A percentile compares a stretch with the other conserved stretches of the same genome.
phyloP scores from a whole-genome alignment of 2,797 vertebrate genomes.

The Chelmon rostratus region DNA sequence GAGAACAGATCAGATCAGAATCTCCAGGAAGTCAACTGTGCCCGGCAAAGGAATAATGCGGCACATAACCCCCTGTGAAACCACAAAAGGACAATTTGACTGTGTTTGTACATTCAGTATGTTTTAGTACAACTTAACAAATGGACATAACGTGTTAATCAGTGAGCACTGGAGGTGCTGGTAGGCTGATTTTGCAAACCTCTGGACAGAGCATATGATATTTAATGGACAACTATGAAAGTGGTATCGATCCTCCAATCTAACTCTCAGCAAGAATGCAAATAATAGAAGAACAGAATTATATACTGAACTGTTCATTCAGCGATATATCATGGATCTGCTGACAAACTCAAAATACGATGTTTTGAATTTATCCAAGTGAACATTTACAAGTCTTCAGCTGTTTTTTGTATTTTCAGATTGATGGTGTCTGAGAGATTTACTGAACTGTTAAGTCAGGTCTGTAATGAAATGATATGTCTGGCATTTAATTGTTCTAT shows the following conservation, averaged over 20 bases:
- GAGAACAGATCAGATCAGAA: background rate
- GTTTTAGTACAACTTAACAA: background rate
- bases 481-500: slow-evolving; percentile 43
- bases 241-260: background rate
- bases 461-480: slow-evolving; percentile 27
- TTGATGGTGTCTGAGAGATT: slow-evolving; percentile 15
- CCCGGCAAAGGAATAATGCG: background rate
- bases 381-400: background rate
- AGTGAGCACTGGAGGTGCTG: too few relatives aligned
- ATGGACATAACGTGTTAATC: background rate
- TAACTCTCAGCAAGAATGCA: background rate
- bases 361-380: background rate
- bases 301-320: slow-evolving; percentile 2
- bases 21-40: background rate
- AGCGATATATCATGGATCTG: background rate
- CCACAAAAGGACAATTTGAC: background rate
- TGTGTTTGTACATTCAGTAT: too few relatives aligned
- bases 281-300: background rate
- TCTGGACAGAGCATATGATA: too few relatives aligned
- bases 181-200: too few relatives aligned
- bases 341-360: slow-evolving; percentile 4
- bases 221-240: background rate
- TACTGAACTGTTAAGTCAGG: slow-evolving; percentile 36
- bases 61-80: background rate
- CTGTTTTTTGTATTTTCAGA: slow-evolving; percentile 9